phyloP scores from a whole-genome alignment of 2,113 vertebrate genomes.

The Bujurquina vittata region DNA sequence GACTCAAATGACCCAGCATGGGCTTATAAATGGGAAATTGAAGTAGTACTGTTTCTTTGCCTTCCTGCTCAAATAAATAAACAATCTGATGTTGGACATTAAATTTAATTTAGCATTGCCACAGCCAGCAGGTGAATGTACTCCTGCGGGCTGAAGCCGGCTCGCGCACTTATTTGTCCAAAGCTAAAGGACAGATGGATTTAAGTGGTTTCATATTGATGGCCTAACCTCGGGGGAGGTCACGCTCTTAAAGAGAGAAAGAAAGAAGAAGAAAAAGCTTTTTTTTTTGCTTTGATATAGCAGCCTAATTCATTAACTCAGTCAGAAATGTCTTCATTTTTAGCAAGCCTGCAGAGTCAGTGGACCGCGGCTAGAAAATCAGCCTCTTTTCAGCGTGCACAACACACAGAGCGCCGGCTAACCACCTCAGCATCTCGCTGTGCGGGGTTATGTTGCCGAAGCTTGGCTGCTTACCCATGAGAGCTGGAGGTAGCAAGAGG shows the following conservation, averaged over 20 bases:
- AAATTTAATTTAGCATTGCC: slow-evolving; percentile 2
- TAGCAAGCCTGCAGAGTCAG: slow-evolving; percentile 55
- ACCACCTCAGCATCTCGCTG: slow-evolving; percentile 22
- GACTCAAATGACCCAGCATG: slow-evolving; percentile 11
- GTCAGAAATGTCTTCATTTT: slow-evolving; percentile 59
- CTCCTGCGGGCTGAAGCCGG: neutral
- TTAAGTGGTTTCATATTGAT: slow-evolving; percentile 51
- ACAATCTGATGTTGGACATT: neutral
- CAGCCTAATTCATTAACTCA: slow-evolving; percentile 60
- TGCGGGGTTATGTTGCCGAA: neutral
- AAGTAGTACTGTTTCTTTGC: neutral
- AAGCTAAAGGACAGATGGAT: slow-evolving; percentile 27
- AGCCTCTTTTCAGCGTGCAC: slow-evolving; percentile 25
- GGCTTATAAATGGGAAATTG: neutral
- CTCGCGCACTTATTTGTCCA: neutral
- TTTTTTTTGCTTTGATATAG: slow-evolving; percentile 37
- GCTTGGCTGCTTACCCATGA: slow-evolving; percentile 27
- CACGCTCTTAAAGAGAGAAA: slow-evolving; percentile 9
- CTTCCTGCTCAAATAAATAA: neutral
- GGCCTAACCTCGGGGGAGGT: slow-evolving; percentile 26
- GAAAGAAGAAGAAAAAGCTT: neutral
- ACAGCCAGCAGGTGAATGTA: neutral
- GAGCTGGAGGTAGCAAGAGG: slow-evolving; percentile 4
- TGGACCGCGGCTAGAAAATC: slow-evolving; percentile 50
- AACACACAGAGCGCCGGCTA: slow-evolving; percentile 33